A percentile compares a stretch with the other conserved stretches of the same genome.
These are phyloP conservation scores for Lagopus leucura DNA, from an alignment of 2,113 vertebrate genomes.

Conservation along the genomic window DNA sequence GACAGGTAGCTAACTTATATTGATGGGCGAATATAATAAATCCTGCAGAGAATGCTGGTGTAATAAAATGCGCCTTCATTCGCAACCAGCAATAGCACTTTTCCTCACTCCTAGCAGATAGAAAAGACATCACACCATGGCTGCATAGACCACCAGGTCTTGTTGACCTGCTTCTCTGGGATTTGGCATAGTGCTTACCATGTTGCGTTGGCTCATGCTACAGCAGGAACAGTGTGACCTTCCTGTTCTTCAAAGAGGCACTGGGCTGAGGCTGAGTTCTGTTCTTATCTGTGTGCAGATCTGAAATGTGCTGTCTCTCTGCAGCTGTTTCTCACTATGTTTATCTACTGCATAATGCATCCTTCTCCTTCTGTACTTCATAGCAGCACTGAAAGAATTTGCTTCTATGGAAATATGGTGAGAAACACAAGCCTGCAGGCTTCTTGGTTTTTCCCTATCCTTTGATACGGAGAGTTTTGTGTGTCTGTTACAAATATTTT, in stretches of 20 bases:
- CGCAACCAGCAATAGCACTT: neutral
- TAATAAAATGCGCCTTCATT: neutral
- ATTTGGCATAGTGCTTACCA: neutral
- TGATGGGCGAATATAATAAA: neutral
- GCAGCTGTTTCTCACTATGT: neutral
- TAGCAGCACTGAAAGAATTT: neutral
- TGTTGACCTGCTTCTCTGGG: neutral
- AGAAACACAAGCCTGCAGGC: neutral
- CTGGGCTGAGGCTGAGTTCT: neutral
- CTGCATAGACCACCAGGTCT: neutral
- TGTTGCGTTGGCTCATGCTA: fast-evolving
- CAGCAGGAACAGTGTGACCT: neutral
- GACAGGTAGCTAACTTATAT: neutral
- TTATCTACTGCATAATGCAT: neutral
- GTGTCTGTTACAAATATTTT: neutral
- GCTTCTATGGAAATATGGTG: neutral
- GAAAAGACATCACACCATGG: neutral
- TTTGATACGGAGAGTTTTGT: neutral
- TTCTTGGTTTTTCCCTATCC: neutral
- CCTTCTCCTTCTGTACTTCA: neutral
- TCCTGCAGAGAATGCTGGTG: neutral
- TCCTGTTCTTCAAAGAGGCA: neutral
- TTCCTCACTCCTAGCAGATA: neutral
- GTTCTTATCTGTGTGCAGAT: neutral
- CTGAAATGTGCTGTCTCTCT: neutral